A percentile compares a stretch with the other conserved stretches of the same genome.
These are phyloP conservation scores for Syngnathus floridae DNA, from an alignment of 2,113 vertebrate genomes.

Conservation along the genomic window DNA sequence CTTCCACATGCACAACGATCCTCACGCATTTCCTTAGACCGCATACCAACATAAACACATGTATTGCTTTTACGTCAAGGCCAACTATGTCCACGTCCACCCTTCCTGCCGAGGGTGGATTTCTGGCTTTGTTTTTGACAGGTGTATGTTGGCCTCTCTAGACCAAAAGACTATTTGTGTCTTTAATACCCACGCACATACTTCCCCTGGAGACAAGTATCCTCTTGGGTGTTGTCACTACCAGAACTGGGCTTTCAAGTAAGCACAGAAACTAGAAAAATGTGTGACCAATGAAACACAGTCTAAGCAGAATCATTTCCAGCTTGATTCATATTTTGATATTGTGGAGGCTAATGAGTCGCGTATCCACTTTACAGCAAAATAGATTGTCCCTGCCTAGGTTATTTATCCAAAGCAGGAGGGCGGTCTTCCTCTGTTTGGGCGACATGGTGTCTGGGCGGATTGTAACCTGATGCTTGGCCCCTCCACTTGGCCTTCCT, in stretches of 20 bases:
- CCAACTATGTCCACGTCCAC: conserved; percentile 25
- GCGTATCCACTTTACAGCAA: conserved; percentile 34
- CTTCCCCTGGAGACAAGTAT: conserved; percentile 20
- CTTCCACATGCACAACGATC: conserved; percentile 21
- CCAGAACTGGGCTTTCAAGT: conserved; percentile 9
- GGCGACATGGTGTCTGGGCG: conserved; percentile 62
- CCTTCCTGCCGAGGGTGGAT: conserved; percentile 6
- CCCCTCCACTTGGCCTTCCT: conserved; percentile 48
- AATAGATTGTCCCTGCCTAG: conserved; percentile 45
- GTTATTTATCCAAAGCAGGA: conserved; percentile 40
- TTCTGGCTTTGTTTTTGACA: conserved; percentile 28
- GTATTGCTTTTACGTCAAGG: conserved; percentile 16
- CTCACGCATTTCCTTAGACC: conserved; percentile 17
- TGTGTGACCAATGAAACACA: not conserved
- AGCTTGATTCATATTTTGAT: conserved; percentile 5
- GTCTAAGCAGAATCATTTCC: not conserved
- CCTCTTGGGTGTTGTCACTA: not conserved
- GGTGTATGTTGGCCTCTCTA: conserved; percentile 45
- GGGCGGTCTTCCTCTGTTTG: conserved; percentile 54
- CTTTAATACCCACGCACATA: conserved; percentile 8
- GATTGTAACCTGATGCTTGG: conserved; percentile 67
- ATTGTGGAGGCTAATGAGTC: conserved; percentile 22
- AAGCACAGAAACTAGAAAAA: not conserved
- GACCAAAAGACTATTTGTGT: conserved; percentile 47
- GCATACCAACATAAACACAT: conserved; percentile 32